Conservation (phyloP, 2,797 vertebrate species). For the Sebastes steindachneri region DNA sequence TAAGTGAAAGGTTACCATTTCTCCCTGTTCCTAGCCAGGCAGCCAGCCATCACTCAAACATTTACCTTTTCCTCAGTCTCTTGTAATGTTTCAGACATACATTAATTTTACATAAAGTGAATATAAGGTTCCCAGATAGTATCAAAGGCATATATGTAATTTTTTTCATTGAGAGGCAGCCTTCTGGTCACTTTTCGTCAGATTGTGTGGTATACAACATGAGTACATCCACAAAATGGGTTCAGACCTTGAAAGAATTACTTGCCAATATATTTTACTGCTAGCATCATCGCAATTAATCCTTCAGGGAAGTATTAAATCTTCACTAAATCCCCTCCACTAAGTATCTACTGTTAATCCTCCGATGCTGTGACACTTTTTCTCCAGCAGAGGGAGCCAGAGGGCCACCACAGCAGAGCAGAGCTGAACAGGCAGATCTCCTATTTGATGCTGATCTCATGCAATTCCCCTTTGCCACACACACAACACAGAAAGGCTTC, state of each 20-base stretch:
- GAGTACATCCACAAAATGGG: neutral
- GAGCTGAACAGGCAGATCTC: neutral
- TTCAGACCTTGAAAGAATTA: neutral
- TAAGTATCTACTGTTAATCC: neutral
- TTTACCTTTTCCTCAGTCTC: neutral
- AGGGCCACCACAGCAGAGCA: slow-evolving; percentile 17
- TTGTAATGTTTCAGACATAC: neutral
- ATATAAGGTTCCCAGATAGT: neutral
- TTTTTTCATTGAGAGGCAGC: no score
- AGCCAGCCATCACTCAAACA: neutral
- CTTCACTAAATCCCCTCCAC: slow-evolving; percentile 14
- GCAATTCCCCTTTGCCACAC: slow-evolving; percentile 23
- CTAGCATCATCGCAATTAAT: neutral
- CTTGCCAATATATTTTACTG: neutral
- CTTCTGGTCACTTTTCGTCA: neutral
- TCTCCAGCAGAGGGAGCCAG: slow-evolving; percentile 62
- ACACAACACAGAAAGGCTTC: slow-evolving; percentile 60
- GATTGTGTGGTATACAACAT: neutral
- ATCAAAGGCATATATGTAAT: neutral
- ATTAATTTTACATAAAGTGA: neutral
- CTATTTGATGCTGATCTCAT: slow-evolving; percentile 60
- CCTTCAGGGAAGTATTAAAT: slow-evolving; percentile 15
- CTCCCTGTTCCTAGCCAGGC: neutral
- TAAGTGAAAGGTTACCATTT: neutral
- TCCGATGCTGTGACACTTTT: slow-evolving; percentile 12